Percentiles rank a stretch among this genome's conserved stretches.
Conservation (phyloP, 2,113 vertebrate species). For the Oryzias woworae region DNA sequence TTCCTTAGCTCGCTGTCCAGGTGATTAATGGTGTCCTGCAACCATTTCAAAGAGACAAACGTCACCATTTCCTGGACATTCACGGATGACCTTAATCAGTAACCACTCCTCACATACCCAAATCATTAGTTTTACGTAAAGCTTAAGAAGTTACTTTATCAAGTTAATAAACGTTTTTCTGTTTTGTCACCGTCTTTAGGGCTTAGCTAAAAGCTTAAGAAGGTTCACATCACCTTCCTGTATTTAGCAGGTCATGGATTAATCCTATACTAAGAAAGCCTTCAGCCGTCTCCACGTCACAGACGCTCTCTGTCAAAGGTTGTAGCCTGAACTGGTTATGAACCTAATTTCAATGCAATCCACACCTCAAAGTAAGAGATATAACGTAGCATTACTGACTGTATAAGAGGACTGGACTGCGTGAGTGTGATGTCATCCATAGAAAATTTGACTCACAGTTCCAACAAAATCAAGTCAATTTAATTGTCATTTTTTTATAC, state of each 20-base stretch:
- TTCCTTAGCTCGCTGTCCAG: constrained; percentile 87
- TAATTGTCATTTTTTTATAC: too few species aligned
- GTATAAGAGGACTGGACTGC: too few species aligned
- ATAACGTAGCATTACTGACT: background rate
- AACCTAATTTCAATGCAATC: background rate
- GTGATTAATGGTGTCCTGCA: constrained; percentile 84
- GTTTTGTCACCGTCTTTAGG: constrained; percentile 9
- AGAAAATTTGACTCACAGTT: too few species aligned
- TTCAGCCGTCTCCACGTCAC: constrained; percentile 6
- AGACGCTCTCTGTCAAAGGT: background rate
- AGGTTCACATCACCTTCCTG: constrained; percentile 42
- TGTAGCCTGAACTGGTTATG: constrained; percentile 4
- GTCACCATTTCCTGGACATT: background rate
- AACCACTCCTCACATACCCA: background rate
- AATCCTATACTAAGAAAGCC: constrained; percentile 38
- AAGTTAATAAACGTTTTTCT: constrained; percentile 16
- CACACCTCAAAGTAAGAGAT: too few species aligned
- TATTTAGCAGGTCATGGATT: constrained; percentile 50
- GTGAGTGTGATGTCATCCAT: too few species aligned
- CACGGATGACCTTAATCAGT: background rate
- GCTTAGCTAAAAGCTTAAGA: constrained; percentile 36
- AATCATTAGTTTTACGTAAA: background rate
- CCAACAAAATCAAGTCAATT: too few species aligned
- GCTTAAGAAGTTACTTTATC: background rate
- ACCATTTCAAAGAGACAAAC: background rate